These are phyloP conservation scores for Palythoa grandiflora DNA, from an alignment of 92 coral and sea anemone genomes.

Conservation along the genomic window DNA sequence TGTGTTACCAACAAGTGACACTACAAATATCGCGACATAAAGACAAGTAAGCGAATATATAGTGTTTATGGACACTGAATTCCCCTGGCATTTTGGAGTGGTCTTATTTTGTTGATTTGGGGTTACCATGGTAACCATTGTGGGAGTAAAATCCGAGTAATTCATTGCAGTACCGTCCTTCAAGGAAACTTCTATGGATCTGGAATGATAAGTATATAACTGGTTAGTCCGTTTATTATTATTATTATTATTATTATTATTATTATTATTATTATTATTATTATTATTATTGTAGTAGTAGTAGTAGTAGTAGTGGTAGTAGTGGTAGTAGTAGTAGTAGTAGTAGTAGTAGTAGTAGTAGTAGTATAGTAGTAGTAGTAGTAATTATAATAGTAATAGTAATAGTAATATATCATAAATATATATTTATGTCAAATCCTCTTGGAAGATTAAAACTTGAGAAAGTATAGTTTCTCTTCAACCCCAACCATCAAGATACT, in stretches of 20 bases:
- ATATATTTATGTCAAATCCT: too few relatives aligned
- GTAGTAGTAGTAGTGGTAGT: not conserved
- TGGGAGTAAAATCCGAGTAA: not conserved
- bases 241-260: not conserved
- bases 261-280: not conserved
- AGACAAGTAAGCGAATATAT: not conserved
- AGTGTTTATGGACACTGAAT: not conserved
- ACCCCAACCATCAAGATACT: too few relatives aligned
- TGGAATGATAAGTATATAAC: not conserved
- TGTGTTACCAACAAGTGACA: conserved; percentile 28
- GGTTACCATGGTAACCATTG: not conserved
- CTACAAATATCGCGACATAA: not conserved
- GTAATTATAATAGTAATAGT: too few relatives aligned
- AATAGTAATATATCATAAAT: too few relatives aligned
- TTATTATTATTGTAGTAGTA: not conserved
- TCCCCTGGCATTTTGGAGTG: not conserved
- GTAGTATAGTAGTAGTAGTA: too few relatives aligned
- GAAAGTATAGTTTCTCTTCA: too few relatives aligned
- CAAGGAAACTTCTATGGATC: not conserved
- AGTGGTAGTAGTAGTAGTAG: too few relatives aligned
- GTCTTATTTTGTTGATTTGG: not conserved
- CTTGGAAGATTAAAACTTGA: too few relatives aligned
- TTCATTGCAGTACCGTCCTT: not conserved
- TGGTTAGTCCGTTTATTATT: not conserved
- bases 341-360: too few relatives aligned